Percentiles rank a stretch among this genome's conserved stretches.
phyloP scores from a whole-genome alignment of 2,797 vertebrate genomes.

The Threskiornis aethiopicus region DNA sequence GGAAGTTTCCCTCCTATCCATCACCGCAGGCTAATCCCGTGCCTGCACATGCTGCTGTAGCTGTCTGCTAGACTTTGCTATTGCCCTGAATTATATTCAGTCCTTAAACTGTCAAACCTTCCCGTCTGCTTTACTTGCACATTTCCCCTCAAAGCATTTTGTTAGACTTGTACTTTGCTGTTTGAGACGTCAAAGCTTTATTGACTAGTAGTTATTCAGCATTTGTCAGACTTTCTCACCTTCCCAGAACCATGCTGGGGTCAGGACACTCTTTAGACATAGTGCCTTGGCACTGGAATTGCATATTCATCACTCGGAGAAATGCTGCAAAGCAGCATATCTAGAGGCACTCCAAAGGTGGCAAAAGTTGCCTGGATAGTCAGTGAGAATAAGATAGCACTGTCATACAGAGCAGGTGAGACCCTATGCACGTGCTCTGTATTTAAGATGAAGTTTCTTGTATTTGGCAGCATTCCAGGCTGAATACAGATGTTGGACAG shows the following conservation, averaged over 20 bases:
- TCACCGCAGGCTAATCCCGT: background rate
- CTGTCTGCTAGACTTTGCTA: background rate
- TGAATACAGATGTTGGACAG: rapidly evolving
- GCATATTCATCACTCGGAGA: background rate
- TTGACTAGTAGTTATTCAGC: background rate
- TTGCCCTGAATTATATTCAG: background rate
- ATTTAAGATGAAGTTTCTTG: background rate
- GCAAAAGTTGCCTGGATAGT: background rate
- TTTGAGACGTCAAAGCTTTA: background rate
- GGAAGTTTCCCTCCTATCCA: background rate
- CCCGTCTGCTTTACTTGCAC: background rate
- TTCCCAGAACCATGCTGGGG: background rate
- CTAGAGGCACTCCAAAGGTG: background rate
- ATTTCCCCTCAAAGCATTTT: background rate
- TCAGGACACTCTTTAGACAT: background rate
- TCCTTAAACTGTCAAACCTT: background rate
- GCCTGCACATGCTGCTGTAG: background rate
- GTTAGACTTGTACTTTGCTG: background rate
- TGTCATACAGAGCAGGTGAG: background rate
- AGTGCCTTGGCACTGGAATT: background rate
- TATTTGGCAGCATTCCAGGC: background rate
- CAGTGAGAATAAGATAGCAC: background rate
- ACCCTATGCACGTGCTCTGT: background rate
- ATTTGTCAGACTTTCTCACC: background rate
- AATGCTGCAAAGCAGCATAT: background rate